Evolutionary conservation across 2,888 invertebrate genomes (phyloP).

Genomic region (Polyommatus iphigenia): DNA sequence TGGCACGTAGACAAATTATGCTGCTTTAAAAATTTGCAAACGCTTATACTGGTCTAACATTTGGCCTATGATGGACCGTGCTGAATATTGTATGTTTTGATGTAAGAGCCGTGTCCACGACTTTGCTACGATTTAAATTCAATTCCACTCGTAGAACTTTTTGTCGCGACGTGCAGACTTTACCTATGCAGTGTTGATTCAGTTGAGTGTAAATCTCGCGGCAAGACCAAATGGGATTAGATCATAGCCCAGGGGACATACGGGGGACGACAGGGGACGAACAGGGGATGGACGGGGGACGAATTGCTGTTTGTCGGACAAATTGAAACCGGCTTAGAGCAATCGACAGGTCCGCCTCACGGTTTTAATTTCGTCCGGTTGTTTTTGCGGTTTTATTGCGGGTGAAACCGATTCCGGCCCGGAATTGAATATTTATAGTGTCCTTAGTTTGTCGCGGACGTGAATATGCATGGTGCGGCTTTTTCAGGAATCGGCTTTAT

Average conservation of each 20-base stretch:
- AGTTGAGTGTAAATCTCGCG: not conserved
- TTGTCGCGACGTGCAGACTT: not conserved
- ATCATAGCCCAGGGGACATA: not conserved
- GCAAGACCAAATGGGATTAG: conserved; percentile 15
- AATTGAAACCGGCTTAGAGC: conserved; percentile 17
- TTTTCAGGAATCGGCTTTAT: not conserved
- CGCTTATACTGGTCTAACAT: too few species aligned
- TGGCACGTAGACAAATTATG: too few species aligned
- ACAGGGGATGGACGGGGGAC: not conserved
- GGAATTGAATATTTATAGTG: conserved; percentile 13
- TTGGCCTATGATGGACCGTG: too few species aligned
- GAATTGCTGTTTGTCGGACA: conserved; percentile 6
- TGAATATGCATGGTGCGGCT: not conserved
- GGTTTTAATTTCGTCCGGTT: not conserved
- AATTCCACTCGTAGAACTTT: not conserved
- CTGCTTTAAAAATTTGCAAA: too few species aligned
- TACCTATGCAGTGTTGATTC: conserved; percentile 1
- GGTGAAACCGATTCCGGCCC: not conserved
- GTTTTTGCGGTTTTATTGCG: not conserved
- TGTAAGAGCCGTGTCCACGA: too few species aligned
- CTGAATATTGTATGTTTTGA: too few species aligned
- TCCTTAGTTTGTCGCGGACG: not conserved
- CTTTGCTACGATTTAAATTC: not conserved
- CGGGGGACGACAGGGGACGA: not conserved
- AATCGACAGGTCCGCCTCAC: conserved; percentile 3